phyloP scores from a whole-genome alignment of 2,113 vertebrate species.

The Rhabdornis inornatus region DNA sequence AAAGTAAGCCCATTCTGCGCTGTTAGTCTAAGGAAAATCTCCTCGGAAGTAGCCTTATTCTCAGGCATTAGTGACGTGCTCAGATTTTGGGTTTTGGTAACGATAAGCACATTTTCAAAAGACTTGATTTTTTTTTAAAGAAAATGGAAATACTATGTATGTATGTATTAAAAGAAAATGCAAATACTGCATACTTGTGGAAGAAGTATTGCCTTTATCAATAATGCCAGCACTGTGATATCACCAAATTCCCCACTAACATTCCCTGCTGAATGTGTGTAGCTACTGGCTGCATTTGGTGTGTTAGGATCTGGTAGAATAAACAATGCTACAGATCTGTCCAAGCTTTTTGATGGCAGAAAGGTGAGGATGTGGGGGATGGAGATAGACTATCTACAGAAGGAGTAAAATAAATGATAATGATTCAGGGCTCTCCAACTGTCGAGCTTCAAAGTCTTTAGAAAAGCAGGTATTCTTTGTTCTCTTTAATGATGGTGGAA shows the following conservation, averaged over 20 bases:
- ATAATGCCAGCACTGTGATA: neutral
- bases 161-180: neutral
- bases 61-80: neutral
- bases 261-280: neutral
- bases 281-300: neutral
- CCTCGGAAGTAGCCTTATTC: neutral
- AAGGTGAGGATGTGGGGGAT: rapidly evolving
- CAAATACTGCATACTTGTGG: neutral
- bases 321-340: neutral
- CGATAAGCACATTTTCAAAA: neutral
- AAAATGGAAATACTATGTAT: neutral
- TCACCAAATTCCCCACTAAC: neutral
- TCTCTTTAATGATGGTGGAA: neutral
- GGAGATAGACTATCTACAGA: neutral
- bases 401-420: neutral
- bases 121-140: neutral
- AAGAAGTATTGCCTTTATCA: neutral
- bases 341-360: neutral
- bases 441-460: neutral
- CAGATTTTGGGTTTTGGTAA: neutral
- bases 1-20: neutral
- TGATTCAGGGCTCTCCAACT: neutral
- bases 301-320: neutral
- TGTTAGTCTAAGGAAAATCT: neutral
- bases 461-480: conserved; percentile 18